A percentile compares a stretch with the other conserved stretches of the same genome.
phyloP scores from a whole-genome alignment of 2,113 vertebrate genomes.

The Microtus ochrogaster region DNA sequence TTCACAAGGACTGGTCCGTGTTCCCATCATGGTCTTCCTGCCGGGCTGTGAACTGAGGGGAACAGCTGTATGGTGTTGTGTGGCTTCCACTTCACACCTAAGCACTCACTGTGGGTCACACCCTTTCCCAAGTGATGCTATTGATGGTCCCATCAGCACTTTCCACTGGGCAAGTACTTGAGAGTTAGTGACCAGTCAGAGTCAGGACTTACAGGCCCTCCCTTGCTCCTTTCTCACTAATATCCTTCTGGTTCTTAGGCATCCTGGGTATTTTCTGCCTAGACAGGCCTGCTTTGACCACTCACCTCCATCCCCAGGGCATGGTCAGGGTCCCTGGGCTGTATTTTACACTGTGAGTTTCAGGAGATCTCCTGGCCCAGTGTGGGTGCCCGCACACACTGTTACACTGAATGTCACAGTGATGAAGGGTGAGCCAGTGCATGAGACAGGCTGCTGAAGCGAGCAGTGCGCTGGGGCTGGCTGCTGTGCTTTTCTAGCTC shows the following conservation, averaged over 20 bases:
- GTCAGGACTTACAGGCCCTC: not conserved
- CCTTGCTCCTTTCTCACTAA: not conserved
- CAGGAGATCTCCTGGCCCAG: not conserved
- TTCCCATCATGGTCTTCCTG: not conserved
- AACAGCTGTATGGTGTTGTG: not conserved
- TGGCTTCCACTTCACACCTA: not conserved
- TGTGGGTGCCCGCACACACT: not conserved
- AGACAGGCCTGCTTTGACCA: not conserved
- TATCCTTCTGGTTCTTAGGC: not conserved
- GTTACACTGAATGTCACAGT: not conserved
- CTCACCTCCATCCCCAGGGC: not conserved
- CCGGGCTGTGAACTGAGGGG: not conserved
- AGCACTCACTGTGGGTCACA: not conserved
- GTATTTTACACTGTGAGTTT: not conserved
- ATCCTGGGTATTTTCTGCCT: not conserved
- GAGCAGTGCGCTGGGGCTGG: not conserved
- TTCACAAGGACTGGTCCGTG: not conserved
- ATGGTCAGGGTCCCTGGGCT: rapidly evolving
- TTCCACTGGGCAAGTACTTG: not conserved
- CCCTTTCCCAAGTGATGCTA: not conserved
- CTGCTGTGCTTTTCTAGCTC: not conserved
- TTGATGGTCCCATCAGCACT: not conserved
- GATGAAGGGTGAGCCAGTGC: not conserved
- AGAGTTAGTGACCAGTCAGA: conserved; percentile 6
- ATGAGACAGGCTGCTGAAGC: not conserved